These are phyloP conservation scores for Sterrhoptilus dennistouni DNA, from an alignment of 2,113 vertebrate genomes.

Conservation along the genomic window DNA sequence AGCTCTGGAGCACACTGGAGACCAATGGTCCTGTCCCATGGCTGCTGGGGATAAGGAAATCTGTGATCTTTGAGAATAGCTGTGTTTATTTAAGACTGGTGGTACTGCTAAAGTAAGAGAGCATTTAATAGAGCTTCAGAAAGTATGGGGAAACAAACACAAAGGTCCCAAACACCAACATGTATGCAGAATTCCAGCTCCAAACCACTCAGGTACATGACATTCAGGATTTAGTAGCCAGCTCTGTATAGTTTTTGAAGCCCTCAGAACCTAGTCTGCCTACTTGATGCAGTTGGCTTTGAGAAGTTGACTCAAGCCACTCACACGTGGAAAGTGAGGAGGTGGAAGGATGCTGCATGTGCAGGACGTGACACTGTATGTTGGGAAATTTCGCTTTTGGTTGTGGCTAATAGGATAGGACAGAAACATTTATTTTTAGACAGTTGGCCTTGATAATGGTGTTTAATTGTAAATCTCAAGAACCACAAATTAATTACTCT, in stretches of 20 bases:
- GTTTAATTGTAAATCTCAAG: neutral
- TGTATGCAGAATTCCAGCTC: neutral
- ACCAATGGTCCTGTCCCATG: neutral
- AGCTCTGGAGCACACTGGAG: neutral
- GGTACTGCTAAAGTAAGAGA: neutral
- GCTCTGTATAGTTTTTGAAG: neutral
- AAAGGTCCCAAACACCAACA: neutral
- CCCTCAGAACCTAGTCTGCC: neutral
- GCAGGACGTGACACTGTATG: neutral
- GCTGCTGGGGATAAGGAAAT: neutral
- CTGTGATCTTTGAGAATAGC: neutral
- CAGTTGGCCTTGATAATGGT: neutral
- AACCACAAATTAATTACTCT: slow-evolving; percentile 2
- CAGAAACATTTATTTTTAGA: slow-evolving; percentile 24
- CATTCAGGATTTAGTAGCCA: neutral
- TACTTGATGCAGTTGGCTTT: neutral
- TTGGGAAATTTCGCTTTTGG: neutral
- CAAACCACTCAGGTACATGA: neutral
- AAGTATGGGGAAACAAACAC: neutral
- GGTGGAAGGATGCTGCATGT: neutral
- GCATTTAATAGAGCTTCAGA: neutral
- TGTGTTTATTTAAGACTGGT: neutral
- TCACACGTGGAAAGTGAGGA: neutral
- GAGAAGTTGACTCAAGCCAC: neutral
- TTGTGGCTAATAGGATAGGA: slow-evolving; percentile 3